Conservation (phyloP, 2,797 vertebrate genomes). For the Pangasius mekongensis region DNA sequence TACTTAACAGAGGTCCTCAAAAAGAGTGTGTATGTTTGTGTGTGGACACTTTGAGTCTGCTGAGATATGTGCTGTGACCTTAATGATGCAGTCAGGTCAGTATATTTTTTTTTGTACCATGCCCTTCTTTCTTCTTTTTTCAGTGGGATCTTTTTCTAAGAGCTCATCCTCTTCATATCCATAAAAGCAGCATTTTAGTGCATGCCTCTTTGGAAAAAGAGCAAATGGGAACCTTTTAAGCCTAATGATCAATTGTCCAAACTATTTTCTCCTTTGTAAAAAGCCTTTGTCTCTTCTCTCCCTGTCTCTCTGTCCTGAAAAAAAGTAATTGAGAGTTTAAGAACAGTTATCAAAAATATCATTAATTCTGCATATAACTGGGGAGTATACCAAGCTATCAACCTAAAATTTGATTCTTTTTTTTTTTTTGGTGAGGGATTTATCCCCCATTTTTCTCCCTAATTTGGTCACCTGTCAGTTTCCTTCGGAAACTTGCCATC, state of each 20-base stretch:
- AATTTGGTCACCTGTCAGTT: neutral
- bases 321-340: neutral
- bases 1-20: constrained; percentile 42
- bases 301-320: neutral
- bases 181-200: neutral
- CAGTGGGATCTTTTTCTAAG: neutral
- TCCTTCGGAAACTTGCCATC: neutral
- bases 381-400: neutral
- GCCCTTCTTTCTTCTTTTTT: constrained; percentile 2
- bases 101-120: constrained; percentile 11
- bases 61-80: neutral
- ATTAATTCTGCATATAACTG: neutral
- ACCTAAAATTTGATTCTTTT: neutral
- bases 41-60: constrained; percentile 9
- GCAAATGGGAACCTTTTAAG: constrained; percentile 20
- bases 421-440: neutral
- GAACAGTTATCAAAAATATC: neutral
- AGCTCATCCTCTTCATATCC: neutral
- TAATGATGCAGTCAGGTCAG: constrained; percentile 8
- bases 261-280: neutral
- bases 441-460: neutral
- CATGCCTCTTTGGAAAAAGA: neutral
- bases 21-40: neutral
- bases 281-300: neutral
- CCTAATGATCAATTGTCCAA: constrained; percentile 25